Percentiles rank a stretch among this genome's conserved stretches.
Conservation (phyloP, 2,888 invertebrate species). For the Globia sparganii region DNA sequence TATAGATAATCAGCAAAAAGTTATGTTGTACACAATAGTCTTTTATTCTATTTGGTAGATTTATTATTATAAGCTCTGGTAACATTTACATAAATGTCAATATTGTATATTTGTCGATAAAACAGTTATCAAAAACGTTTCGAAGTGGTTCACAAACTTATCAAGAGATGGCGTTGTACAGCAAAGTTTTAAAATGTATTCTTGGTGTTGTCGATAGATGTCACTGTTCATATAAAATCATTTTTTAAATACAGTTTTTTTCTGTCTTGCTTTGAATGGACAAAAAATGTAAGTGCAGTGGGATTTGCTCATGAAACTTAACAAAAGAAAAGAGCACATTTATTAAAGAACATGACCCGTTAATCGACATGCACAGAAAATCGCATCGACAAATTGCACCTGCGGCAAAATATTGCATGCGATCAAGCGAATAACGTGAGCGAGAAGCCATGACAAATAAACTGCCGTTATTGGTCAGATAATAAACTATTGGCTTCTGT, state of each 20-base stretch:
- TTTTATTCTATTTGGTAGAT: constrained; percentile 9
- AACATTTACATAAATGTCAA: constrained; percentile 27
- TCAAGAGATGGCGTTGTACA: constrained; percentile 13
- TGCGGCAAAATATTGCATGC: constrained; percentile 56
- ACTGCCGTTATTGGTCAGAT: constrained; percentile 50
- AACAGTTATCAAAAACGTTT: constrained; percentile 27
- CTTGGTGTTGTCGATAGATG: constrained; percentile 15
- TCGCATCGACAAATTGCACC: constrained; percentile 50
- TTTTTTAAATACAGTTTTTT: not conserved
- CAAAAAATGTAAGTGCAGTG: too few relatives aligned
- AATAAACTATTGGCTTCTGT: constrained; percentile 35
- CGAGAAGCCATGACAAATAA: constrained; percentile 54
- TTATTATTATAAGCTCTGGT: not conserved
- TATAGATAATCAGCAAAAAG: too few relatives aligned
- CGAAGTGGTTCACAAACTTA: not conserved
- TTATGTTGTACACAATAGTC: not conserved
- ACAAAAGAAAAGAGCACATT: not conserved
- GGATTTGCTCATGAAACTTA: not conserved
- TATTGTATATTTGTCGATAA: constrained; percentile 26
- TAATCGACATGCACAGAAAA: constrained; percentile 40
- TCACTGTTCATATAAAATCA: not conserved
- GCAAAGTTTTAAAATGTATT: accelerated
- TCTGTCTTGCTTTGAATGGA: not conserved
- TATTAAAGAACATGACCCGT: constrained; percentile 26
- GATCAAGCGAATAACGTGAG: constrained; percentile 53